phyloP scores from a whole-genome alignment of 2,797 vertebrate species.

The Gallirallus australis region DNA sequence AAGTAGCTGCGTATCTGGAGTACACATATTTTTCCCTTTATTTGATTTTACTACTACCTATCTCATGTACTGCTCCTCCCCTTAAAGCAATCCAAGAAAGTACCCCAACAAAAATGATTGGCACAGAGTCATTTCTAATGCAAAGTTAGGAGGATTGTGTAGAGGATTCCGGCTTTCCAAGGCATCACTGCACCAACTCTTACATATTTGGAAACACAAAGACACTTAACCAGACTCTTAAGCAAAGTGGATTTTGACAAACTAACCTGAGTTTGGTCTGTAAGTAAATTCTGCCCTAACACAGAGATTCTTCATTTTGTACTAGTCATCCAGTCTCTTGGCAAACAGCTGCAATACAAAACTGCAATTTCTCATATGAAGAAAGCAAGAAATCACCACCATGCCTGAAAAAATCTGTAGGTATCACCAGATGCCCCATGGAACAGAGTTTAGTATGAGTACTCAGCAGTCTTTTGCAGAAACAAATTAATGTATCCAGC shows the following conservation, averaged over 20 bases:
- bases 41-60: not conserved
- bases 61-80: not conserved
- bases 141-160: not conserved
- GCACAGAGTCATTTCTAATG: not conserved
- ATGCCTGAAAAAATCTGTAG: not conserved
- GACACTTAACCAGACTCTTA: not conserved
- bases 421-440: not conserved
- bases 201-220: not conserved
- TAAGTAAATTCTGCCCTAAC: not conserved
- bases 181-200: not conserved
- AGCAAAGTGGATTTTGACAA: not conserved
- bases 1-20: not conserved
- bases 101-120: not conserved
- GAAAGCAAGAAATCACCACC: not conserved
- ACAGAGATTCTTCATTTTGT: not conserved
- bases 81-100: not conserved
- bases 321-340: not conserved
- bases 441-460: not conserved
- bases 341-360: not conserved
- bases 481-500: not conserved
- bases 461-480: not conserved
- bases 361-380: not conserved
- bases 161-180: not conserved
- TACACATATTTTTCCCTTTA: not conserved
- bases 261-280: not conserved